phyloP scores from a whole-genome alignment of 2,113 vertebrate species.

The Carlito syrichta region DNA sequence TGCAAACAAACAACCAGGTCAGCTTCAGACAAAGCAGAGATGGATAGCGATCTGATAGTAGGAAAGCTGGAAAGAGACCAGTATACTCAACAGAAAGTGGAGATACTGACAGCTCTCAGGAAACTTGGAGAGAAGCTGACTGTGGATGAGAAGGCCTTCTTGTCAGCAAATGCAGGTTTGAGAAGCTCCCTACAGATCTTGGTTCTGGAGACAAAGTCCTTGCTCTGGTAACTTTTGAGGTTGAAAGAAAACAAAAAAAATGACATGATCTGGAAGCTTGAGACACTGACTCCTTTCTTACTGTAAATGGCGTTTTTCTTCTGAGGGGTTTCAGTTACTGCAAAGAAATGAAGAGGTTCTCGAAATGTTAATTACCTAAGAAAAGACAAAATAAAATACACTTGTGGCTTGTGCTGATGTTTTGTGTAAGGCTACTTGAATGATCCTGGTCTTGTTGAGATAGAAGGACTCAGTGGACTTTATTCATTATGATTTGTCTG shows the following conservation, averaged over 20 bases:
- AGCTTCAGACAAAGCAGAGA: constrained; percentile 95
- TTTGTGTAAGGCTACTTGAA: not conserved
- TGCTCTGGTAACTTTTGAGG: constrained; percentile 95
- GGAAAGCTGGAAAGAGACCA: constrained; percentile 90
- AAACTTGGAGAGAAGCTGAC: constrained; percentile 98
- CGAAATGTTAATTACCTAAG: constrained; percentile 18
- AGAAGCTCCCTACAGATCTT: constrained; percentile 90
- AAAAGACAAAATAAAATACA: constrained; percentile 56
- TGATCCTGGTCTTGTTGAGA: not conserved
- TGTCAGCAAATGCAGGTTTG: constrained; percentile 95
- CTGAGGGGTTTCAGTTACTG: constrained; percentile 41
- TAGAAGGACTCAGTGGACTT: not conserved
- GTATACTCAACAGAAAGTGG: constrained; percentile 94
- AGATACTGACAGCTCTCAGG: constrained; percentile 94
- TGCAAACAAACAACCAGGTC: constrained; percentile 98
- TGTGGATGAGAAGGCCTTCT: constrained; percentile 91
- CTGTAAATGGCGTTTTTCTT: constrained; percentile 57
- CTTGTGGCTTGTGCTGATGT: constrained; percentile 51
- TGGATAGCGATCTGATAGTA: constrained; percentile 97
- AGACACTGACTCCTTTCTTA: constrained; percentile 32
- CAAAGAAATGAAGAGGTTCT: constrained; percentile 27
- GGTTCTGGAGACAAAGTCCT: constrained; percentile 98
- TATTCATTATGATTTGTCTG: not conserved
- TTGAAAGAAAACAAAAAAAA: constrained; percentile 90
- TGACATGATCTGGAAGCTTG: constrained; percentile 70